Base-by-base conservation (phyloP, 2,888 invertebrate species). In the Esperia sulphurella region DNA sequence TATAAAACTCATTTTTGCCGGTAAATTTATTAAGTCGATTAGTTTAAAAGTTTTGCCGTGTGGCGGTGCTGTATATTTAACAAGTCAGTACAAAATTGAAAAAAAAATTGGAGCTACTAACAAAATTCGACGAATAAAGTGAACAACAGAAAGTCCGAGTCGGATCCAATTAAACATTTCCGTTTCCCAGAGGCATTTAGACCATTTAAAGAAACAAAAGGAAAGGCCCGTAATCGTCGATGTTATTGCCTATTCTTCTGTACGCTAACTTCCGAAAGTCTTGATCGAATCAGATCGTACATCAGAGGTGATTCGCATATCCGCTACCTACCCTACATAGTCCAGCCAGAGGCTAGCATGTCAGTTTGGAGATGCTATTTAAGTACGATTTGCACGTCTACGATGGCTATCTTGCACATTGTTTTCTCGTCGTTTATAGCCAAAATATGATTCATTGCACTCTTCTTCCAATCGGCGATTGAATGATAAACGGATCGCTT, bases 401-500 rank as follows among this genome's bases (percentile, higher is more conserved):
- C 44, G 75, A 78, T 78, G 70, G 65, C 55, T 51, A 77, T 77
- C 75, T 64, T 43, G 42, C 53, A 59, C 63, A 73, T 75, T 75
- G 71, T 74, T 71, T 72, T 66, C 71, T 60, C 61, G 59, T 67
- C 60, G 65, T 68, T 72, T 69, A 58, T 58, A 49, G 61, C 61
- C 63, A 65, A 60, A 68, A 63, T 71, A 66, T 70, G 70, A 75
- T 70, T 75, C 71, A 74, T 68, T 71, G 63, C 64, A 61, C 61
- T 59, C 60, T 53, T 54, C 61, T 60, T 58, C 63, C 61, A 55
- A 58, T 65, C 61, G 58, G 54, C 56, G 64, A 68, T 62, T 61
- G 52, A 59, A 59, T 58, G 67, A 75, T 73, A 63, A 58, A 12
- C 63, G 55, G 63, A 71, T 72, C 71, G 71, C 70, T 77, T 75